Conservation (phyloP, 2,888 invertebrate species). For the Tuberolachnus salignus region DNA sequence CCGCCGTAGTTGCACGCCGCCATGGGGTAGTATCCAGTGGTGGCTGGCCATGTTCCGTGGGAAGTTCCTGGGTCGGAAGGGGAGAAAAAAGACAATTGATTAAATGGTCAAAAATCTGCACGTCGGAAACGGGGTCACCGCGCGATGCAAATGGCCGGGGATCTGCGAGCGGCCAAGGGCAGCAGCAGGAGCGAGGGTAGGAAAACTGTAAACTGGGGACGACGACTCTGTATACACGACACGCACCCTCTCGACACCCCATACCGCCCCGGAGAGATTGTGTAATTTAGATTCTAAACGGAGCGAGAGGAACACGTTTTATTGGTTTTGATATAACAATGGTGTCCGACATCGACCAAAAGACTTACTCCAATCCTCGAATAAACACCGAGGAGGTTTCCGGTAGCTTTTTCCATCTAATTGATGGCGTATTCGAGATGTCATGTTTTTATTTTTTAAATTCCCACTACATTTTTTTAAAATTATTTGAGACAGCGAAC, state of each 20-base stretch:
- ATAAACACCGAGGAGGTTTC: no score
- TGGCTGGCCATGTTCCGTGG: conserved; percentile 40
- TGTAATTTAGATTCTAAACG: background rate
- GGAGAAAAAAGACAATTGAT: background rate
- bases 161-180: background rate
- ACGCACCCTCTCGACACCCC: no score
- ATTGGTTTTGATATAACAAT: no score
- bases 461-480: no score
- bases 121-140: background rate
- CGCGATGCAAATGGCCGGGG: background rate
- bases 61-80: conserved; percentile 23
- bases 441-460: no score
- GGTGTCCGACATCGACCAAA: no score
- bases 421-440: no score
- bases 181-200: background rate
- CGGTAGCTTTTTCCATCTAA: no score
- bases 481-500: no score
- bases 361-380: no score
- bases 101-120: background rate
- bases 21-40: conserved; percentile 25
- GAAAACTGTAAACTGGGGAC: no score
- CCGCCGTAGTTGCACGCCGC: conserved; percentile 40
- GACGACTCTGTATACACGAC: no score
- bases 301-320: background rate
- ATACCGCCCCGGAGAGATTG: background rate